Evolutionary conservation across 1,140 invertebrate species (phyloP), one percentile per base, ranked within the genome.

Genomic region (Pteromalus puparum): DNA sequence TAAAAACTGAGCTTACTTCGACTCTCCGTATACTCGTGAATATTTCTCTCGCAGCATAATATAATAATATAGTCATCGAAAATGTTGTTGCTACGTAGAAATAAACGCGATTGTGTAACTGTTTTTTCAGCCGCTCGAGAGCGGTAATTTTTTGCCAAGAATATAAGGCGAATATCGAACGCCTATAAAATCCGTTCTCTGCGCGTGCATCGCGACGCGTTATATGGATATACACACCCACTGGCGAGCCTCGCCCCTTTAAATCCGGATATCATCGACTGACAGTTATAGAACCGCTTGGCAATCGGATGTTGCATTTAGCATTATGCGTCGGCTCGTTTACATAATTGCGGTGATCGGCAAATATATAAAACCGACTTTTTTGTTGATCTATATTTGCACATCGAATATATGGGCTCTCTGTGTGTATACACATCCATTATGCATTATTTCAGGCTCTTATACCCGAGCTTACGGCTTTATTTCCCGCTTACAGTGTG

Each of bases 221-320:
- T 70, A 70, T 30, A 26, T 38, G 30, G 2, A 74, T 0, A 15
- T 26, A 67, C 76, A 78, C 76, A 67, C 76, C 76, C 76, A 78
- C 76, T 38, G 46, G 30, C 53, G 53, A 65, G 76, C 48, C 76
- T 67, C 53, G 53, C 26, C 61, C 30, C 15, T 67, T 78, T 53
- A 67, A 65, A 65, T 78, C 76, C 53, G 76, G 76, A 65, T 78
- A 78, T 67, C 61, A 12, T n/a, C 53, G 21, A 67, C 53, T 78
- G 76, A 67, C 42, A 46, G 38, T 76, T 48, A 28, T 26, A 48
- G 28, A 74, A 18, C n/a, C 74, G 28, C 13, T 6, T 67, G 3
- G 26, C 12, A 3, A 30, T 78, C 30, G 53, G 26, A 48, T 78
- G 34, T 34, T 38, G 28, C 48, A 18, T 61, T 67, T 21, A 28